Conservation (phyloP, 2,113 vertebrate species). For the Conger conger region DNA sequence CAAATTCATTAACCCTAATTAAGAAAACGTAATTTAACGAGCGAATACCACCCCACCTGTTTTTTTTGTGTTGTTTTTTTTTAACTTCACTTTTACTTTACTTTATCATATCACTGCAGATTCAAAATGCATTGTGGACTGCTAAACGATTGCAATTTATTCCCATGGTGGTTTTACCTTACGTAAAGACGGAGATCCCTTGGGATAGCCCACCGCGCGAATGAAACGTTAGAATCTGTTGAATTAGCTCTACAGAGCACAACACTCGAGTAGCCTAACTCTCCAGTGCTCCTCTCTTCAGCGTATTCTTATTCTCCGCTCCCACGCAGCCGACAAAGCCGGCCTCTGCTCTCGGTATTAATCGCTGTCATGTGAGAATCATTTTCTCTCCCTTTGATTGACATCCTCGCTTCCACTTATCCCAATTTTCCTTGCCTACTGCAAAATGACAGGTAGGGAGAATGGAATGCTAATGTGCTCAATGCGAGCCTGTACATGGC, state of each 20-base stretch:
- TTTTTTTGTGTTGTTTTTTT: too few species aligned
- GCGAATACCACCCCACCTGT: neutral
- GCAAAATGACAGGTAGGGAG: neutral
- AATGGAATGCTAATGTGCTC: neutral
- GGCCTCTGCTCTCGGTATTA: constrained; percentile 29
- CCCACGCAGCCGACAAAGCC: neutral
- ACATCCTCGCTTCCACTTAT: constrained; percentile 36
- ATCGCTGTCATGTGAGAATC: constrained; percentile 68
- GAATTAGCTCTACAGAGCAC: too few species aligned
- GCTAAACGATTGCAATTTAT: neutral
- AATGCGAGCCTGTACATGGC: neutral
- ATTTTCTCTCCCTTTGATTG: constrained; percentile 19
- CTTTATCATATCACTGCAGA: neutral
- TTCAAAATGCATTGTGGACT: neutral
- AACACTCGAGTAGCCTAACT: too few species aligned
- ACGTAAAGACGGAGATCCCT: neutral
- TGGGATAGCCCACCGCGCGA: neutral
- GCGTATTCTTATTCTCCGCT: neutral
- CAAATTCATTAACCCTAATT: neutral
- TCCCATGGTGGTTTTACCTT: neutral
- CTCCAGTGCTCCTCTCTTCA: too few species aligned
- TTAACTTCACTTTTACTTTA: too few species aligned
- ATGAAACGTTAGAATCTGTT: neutral
- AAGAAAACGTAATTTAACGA: neutral
- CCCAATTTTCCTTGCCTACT: constrained; percentile 39